phyloP scores from a whole-genome alignment of 2,888 invertebrate genomes.

The Aplocera efformata region DNA sequence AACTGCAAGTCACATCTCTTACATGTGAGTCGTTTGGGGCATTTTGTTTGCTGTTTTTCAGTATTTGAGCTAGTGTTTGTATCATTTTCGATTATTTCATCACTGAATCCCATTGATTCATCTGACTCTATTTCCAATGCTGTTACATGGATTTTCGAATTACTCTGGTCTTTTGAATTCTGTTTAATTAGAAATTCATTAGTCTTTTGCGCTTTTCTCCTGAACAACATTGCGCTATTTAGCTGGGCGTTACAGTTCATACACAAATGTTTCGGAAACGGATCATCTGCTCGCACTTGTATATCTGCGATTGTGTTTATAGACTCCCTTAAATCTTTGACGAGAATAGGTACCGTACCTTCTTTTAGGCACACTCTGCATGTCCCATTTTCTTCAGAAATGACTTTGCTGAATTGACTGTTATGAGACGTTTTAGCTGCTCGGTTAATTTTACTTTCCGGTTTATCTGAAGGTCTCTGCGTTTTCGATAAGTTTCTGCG shows the following conservation, averaged over 20 bases:
- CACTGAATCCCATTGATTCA: slow-evolving; percentile 16
- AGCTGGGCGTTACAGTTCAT: slow-evolving; percentile 51
- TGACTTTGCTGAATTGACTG: not conserved
- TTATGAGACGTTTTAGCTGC: slow-evolving; percentile 8
- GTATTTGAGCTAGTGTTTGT: slow-evolving; percentile 22
- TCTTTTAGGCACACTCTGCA: slow-evolving; percentile 58
- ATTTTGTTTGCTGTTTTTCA: slow-evolving; percentile 18
- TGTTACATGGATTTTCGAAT: no score
- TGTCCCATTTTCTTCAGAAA: slow-evolving; percentile 14
- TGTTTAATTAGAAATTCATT: slow-evolving; percentile 43
- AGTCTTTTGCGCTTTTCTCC: slow-evolving; percentile 60
- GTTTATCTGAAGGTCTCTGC: not conserved
- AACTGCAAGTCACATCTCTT: slow-evolving; percentile 55
- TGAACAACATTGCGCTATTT: slow-evolving; percentile 57
- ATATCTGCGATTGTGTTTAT: slow-evolving; percentile 49
- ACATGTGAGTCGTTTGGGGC: slow-evolving; percentile 31
- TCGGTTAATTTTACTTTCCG: not conserved
- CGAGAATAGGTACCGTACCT: slow-evolving; percentile 58
- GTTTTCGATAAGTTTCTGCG: not conserved
- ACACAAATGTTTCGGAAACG: slow-evolving; percentile 59
- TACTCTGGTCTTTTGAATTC: no score
- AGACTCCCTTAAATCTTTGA: slow-evolving; percentile 38
- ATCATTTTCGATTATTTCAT: slow-evolving; percentile 19
- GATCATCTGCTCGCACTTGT: slow-evolving; percentile 46
- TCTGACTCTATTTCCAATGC: slow-evolving; percentile 21